phyloP scores from a whole-genome alignment of 2,888 invertebrate genomes.

The Dendrolimus houi region DNA sequence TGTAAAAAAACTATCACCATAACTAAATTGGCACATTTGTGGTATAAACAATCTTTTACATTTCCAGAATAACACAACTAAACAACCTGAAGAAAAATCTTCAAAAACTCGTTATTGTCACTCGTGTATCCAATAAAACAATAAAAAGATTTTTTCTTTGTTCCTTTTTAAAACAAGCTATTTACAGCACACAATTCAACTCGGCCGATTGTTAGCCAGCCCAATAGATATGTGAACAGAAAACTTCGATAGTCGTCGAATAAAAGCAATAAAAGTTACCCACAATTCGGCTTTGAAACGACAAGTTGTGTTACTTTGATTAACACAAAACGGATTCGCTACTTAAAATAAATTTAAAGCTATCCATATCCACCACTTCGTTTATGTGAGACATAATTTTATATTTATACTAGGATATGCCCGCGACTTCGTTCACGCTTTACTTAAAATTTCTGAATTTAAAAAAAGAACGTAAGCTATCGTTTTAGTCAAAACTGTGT shows the following conservation, averaged over 20 bases:
- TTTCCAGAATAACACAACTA: background rate
- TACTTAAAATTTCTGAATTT: too few relatives aligned
- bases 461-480: too few relatives aligned
- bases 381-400: too few relatives aligned
- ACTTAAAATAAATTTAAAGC: background rate
- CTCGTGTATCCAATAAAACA: constrained; percentile 52
- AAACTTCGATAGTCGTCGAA: constrained; percentile 48
- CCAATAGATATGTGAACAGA: constrained; percentile 53
- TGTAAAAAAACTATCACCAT: too few relatives aligned
- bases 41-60: too few relatives aligned
- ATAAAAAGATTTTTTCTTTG: constrained; percentile 42
- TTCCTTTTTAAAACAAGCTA: constrained; percentile 51
- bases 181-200: constrained; percentile 58
- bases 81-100: constrained; percentile 33
- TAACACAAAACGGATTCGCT: constrained; percentile 6
- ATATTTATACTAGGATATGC: too few relatives aligned
- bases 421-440: too few relatives aligned
- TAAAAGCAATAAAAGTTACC: constrained; percentile 62
- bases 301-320: constrained; percentile 25
- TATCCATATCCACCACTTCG: too few relatives aligned
- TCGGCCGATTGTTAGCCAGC: constrained; percentile 42
- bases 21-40: too few relatives aligned
- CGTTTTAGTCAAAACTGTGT: too few relatives aligned
- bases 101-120: constrained; percentile 49
- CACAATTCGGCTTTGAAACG: constrained; percentile 40